phyloP scores from a whole-genome alignment of 2,113 vertebrate species.

The Sminthopsis crassicaudata region DNA sequence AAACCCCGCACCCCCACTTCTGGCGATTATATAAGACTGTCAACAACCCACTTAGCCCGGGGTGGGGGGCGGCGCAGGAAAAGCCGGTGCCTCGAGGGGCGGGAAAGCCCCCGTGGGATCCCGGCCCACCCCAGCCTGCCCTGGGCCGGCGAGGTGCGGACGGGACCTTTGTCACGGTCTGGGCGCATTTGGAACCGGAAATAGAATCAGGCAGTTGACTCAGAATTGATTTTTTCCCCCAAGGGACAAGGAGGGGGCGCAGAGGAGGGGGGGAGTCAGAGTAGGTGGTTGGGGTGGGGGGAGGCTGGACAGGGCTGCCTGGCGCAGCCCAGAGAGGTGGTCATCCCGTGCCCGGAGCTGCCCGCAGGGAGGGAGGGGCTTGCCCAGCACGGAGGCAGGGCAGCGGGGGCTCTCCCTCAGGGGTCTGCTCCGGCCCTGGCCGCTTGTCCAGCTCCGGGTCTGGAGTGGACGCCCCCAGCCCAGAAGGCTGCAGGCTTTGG shows the following conservation, averaged over 20 bases:
- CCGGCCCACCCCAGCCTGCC: constrained; percentile 46
- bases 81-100: constrained; percentile 13
- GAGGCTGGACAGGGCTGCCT: constrained; percentile 67
- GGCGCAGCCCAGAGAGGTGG: constrained; percentile 66
- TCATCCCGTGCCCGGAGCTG: constrained; percentile 54
- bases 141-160: constrained; percentile 60
- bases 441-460: neutral
- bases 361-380: constrained; percentile 42
- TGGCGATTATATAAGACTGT: constrained; percentile 57
- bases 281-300: constrained; percentile 39
- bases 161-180: constrained; percentile 76
- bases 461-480: neutral
- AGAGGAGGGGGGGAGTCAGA: constrained; percentile 59
- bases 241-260: constrained; percentile 74
- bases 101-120: constrained; percentile 41
- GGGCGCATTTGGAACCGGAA: constrained; percentile 75
- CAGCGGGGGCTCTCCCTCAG: neutral
- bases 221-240: constrained; percentile 74
- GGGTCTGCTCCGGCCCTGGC: neutral
- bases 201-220: constrained; percentile 77
- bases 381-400: neutral
- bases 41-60: constrained; percentile 31
- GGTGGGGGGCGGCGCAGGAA: constrained; percentile 21
- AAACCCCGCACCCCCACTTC: neutral
- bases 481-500: constrained; percentile 38